Evolutionary conservation across 2,113 vertebrate species (phyloP).

Genomic region (Xiphias gladius): DNA sequence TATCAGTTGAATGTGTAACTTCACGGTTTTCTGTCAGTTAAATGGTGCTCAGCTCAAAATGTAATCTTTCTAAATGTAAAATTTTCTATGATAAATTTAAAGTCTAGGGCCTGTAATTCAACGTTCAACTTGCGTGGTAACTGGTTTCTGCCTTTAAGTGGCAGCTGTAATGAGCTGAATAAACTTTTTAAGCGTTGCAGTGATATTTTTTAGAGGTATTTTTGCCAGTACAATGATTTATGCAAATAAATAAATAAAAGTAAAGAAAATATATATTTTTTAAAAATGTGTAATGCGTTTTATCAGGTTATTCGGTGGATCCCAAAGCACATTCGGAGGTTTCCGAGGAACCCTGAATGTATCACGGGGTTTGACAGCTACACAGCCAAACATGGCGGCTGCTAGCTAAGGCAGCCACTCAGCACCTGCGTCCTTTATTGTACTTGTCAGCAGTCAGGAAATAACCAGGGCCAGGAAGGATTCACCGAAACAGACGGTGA

Average conservation of each 20-base stretch:
- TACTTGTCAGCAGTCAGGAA: conserved; percentile 44
- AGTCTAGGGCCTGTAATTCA: not conserved
- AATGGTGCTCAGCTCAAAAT: not conserved
- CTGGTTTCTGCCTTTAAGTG: not conserved
- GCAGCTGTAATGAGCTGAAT: no score
- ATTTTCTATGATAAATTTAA: not conserved
- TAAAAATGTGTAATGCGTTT: no score
- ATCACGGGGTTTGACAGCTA: conserved; percentile 69
- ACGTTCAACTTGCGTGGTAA: not conserved
- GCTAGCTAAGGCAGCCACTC: conserved; percentile 24
- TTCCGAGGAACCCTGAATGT: conserved; percentile 57
- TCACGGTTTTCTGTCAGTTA: not conserved
- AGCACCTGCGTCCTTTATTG: conserved; percentile 1
- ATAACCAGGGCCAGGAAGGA: not conserved
- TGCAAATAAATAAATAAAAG: not conserved
- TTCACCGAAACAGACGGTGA: not conserved
- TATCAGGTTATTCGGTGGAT: no score
- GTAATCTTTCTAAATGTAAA: no score
- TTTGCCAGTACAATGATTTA: not conserved
- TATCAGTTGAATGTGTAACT: not conserved
- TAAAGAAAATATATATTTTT: no score
- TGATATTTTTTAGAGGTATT: no score
- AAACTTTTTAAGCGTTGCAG: no score
- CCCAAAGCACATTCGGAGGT: not conserved
- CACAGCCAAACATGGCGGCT: conserved; percentile 80